phyloP scores from a whole-genome alignment of 2,888 invertebrate genomes.

The Empis stercorea region DNA sequence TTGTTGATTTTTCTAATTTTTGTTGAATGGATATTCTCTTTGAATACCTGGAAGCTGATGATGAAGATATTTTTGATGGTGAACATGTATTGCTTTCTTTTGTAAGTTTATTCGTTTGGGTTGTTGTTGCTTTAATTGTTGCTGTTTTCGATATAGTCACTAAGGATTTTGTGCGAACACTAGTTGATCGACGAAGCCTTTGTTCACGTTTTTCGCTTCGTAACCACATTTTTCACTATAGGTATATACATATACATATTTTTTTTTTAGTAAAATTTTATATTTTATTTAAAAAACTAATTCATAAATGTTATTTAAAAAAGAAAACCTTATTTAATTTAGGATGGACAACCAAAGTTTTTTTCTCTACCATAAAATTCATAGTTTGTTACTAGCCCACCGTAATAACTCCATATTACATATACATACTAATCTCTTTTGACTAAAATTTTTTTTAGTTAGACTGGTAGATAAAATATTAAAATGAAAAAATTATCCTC shows the following conservation, averaged over 20 bases:
- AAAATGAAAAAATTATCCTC: no score
- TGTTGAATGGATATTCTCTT: constrained; percentile 5
- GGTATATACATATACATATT: no score
- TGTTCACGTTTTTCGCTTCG: constrained; percentile 51
- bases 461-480: no score
- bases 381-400: no score
- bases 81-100: constrained; percentile 10
- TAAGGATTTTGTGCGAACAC: constrained; percentile 13
- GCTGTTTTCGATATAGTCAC: background rate
- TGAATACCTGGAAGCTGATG: constrained; percentile 7
- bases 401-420: no score
- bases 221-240: background rate
- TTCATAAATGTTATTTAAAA: no score
- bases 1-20: constrained; percentile 8
- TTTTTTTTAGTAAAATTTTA: no score
- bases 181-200: constrained; percentile 31
- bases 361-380: background rate
- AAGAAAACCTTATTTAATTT: no score
- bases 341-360: background rate
- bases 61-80: constrained; percentile 7
- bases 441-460: no score
- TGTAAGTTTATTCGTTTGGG: background rate
- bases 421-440: no score
- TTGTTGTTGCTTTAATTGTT: background rate
- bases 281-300: no score